These are phyloP conservation scores for Gambelia wislizenii DNA, from an alignment of 2,797 vertebrate species.

Conservation along the genomic window DNA sequence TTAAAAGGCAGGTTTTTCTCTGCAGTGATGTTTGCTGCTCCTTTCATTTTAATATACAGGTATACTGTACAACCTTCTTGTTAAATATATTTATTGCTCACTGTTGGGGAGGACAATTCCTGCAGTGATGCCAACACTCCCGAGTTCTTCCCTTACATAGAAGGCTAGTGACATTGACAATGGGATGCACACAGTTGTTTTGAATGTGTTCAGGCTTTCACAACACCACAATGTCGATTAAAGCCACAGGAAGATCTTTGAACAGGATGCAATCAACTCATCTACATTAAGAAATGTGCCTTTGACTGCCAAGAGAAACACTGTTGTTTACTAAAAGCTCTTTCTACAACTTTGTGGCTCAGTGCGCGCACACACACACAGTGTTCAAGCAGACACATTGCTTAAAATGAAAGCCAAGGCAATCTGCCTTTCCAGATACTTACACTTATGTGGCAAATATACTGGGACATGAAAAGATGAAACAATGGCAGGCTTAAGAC, in stretches of 20 bases:
- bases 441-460: slow-evolving; percentile 2
- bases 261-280: slow-evolving; percentile 79
- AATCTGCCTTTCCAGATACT: background rate
- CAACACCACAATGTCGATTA: slow-evolving; percentile 64
- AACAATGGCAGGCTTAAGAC: background rate
- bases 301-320: slow-evolving; percentile 78
- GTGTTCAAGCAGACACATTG: slow-evolving; percentile 44
- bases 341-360: slow-evolving; percentile 71
- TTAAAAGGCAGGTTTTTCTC: slow-evolving; percentile 20
- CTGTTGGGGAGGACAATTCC: slow-evolving; percentile 22
- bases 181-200: slow-evolving; percentile 66
- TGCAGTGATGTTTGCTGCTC: background rate
- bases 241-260: slow-evolving; percentile 69
- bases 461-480: background rate
- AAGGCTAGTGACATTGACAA: slow-evolving; percentile 18
- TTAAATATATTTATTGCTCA: slow-evolving; percentile 10
- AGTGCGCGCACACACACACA: slow-evolving; percentile 43
- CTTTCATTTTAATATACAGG: slow-evolving; percentile 36
- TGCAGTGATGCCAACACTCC: slow-evolving; percentile 8
- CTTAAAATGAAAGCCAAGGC: slow-evolving; percentile 53
- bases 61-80: slow-evolving; percentile 22
- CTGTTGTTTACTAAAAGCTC: slow-evolving; percentile 64
- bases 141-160: slow-evolving; percentile 43
- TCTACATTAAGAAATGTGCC: slow-evolving; percentile 72
- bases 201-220: slow-evolving; percentile 57